Evolutionary conservation across 2,797 vertebrate genomes (phyloP), one percentile per base, ranked within the genome.

Genomic region (Forpus xanthops): DNA sequence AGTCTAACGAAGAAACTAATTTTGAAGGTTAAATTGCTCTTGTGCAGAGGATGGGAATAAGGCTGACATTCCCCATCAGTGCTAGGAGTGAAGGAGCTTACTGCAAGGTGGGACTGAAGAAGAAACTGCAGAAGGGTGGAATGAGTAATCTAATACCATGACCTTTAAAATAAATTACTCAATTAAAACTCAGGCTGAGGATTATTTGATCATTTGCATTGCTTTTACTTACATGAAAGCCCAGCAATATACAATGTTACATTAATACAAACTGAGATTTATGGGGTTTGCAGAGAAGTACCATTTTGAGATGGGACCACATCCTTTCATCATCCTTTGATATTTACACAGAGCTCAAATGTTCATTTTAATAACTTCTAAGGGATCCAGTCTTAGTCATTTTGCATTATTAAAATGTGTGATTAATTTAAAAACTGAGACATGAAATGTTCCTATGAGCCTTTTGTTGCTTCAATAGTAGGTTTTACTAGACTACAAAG

Each of bases 321-420:
- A 89, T 96, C 91, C 94, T 96, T 95, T 97, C 89, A 93, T 96
- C 67, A 8, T 95, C 87, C 93, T 97, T 97, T 96, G 96, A 94
- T 97, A 96, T 97, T 97, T 96, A 92, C 94, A 96, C 93, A 96
- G 88, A 95, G 88, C 94, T 96, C 95, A 96, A 96, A 94, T 91
- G 85, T 96, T 96, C 94, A 92, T 95, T 95, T 95, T 93, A 97
- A 93, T 96, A 97, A 92, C 88, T 96, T 96, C 92, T 88, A 96
- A 95, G 86, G 88, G 92, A 96, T 97, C 90, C 90, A 89, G 89
- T 93, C 89, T 85, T 95, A 96, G 92, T 94, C 68, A 66, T 97
- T 97, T 95, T 96, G 89, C 87, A 79, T 60, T 65, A 92, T 94
- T 96, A 90, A 93, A 75, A 92, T 95, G 79, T 97, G 94, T 95